Evolutionary conservation across 2,888 invertebrate species (phyloP), one percentile per base, ranked within the genome.

Genomic region (Carabus problematicus): DNA sequence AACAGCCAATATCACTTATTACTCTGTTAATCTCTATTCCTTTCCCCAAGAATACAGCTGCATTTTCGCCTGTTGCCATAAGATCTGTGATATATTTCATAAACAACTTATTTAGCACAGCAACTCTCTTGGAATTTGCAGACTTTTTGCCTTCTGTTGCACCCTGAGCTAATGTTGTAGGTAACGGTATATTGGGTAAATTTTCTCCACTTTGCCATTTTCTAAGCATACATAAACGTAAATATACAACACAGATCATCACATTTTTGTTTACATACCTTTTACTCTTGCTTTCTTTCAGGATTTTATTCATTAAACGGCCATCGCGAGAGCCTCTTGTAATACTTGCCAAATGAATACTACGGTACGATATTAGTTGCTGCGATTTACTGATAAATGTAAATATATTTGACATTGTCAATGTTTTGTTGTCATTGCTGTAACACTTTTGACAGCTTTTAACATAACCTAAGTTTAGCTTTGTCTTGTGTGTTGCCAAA

Each of bases 71-170:
- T 0, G 90, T 90, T 0, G 91, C 87, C 86, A 94, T 86, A 41
- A 92, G 80, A 78, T 93, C 93, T 0, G 92, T 91, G 8, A 94
- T 88, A 70, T 91, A 84, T 74, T 88, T 86, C 92, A 94, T 93
- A 75, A 94, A 93, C 59, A 94, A 77, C 80, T 92, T 92, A 78
- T 93, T 93, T 1, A 94, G 80, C 72, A 93, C 88, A 0, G 85
- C 82, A 18, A 87, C 82, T 74, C 93, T 84, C 47, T 89, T 85
- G 0, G 82, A 79, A 8, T 85, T 85, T 9, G 84, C 82, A 56
- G 87, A 86, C 9, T 84, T 83, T 39, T 85, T 85, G 66, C 85
- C 85, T 75, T 83, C 79, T 68, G 82, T 79, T 14, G 82, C 72
- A 8, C 77, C 75, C 74, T 78, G 83, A 75, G 83, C 84, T 41